phyloP scores from a whole-genome alignment of 2,113 vertebrate species.

The Pelodiscus sinensis region DNA sequence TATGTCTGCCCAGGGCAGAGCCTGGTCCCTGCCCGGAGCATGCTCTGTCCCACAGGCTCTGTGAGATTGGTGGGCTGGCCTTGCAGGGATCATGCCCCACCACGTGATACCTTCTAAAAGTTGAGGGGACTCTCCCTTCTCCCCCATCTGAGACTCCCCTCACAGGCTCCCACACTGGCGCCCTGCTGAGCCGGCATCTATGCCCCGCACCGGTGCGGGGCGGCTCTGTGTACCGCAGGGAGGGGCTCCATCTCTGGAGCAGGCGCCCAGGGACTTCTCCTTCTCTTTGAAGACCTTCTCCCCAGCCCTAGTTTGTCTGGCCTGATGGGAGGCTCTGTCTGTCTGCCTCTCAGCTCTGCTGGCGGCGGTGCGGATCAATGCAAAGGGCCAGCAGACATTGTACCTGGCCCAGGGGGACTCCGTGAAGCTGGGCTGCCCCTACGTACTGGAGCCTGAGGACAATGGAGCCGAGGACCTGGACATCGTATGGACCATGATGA shows the following conservation, averaged over 20 bases:
- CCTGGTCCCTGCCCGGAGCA: background rate
- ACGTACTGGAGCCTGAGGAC: conserved; percentile 76
- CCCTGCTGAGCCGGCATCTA: background rate
- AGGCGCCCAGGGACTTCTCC: rapidly evolving
- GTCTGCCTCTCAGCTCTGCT: conserved; percentile 62
- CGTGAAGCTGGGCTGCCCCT: conserved; percentile 86
- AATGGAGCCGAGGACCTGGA: conserved; percentile 83
- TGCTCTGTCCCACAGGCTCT: no score
- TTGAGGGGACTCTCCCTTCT: background rate
- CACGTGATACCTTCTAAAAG: background rate
- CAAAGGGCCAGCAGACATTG: conserved; percentile 79
- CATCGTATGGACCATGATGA: conserved; percentile 88
- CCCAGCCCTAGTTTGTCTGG: background rate
- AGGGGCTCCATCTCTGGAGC: background rate
- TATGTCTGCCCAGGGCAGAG: background rate
- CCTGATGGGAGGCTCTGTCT: rapidly evolving
- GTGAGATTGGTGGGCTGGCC: no score
- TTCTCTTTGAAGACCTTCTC: background rate
- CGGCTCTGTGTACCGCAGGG: background rate
- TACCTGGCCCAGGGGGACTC: conserved; percentile 80
- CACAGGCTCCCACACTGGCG: background rate
- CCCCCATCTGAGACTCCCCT: background rate
- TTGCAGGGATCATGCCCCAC: background rate
- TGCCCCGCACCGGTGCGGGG: background rate
- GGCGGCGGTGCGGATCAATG: conserved; percentile 73